Conservation (phyloP, 1,140 invertebrate genomes). For the Ectropis grisescens region DNA sequence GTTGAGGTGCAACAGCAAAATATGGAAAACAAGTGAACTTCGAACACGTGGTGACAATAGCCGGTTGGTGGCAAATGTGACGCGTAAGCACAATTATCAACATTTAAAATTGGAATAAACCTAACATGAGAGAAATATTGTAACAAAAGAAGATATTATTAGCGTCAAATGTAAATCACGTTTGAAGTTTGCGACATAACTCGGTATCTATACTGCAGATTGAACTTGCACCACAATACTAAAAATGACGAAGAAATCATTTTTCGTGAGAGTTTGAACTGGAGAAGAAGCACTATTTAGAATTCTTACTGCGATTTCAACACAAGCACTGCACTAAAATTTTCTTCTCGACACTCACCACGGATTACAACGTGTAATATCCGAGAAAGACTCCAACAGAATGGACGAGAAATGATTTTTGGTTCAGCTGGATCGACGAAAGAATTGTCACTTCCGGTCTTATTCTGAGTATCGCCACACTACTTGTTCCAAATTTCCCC, state of each 20-base stretch:
- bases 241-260: too few species aligned
- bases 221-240: slow-evolving; percentile 23
- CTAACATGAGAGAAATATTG: too few species aligned
- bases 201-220: too few species aligned
- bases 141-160: slow-evolving; percentile 13
- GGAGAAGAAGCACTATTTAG: too few species aligned
- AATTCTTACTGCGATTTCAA: too few species aligned
- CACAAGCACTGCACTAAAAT: slow-evolving; percentile 56
- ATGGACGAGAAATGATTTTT: slow-evolving; percentile 68
- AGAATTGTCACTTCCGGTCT: slow-evolving; percentile 44
- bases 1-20: too few species aligned
- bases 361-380: slow-evolving; percentile 61
- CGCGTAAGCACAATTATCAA: slow-evolving; percentile 52
- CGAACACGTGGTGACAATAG: slow-evolving; percentile 64
- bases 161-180: too few species aligned
- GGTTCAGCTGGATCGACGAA: slow-evolving; percentile 42
- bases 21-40: slow-evolving; percentile 11
- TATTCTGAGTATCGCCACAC: slow-evolving; percentile 28
- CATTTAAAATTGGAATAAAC: too few species aligned
- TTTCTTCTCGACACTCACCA: slow-evolving; percentile 62
- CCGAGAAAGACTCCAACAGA: slow-evolving; percentile 70
- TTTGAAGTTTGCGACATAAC: too few species aligned
- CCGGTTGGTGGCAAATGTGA: slow-evolving; percentile 47
- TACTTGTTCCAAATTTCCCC: slow-evolving; percentile 11
- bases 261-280: too few species aligned